Base-by-base conservation (phyloP, 2,888 invertebrate species). In the Zelleria hepariella region DNA sequence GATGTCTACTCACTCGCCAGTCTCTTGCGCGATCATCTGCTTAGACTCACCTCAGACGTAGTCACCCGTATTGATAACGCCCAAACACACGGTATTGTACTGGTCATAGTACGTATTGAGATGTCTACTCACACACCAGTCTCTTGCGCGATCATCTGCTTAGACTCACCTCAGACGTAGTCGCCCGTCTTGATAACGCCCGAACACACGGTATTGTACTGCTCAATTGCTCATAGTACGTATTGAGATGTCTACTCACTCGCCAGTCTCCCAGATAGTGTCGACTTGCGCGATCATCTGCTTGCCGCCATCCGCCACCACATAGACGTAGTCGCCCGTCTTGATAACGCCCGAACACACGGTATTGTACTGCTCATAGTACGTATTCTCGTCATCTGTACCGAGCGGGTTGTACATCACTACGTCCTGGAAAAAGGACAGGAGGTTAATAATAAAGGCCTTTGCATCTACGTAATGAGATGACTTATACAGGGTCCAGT, bases 311-410 rank as follows among this genome's bases (percentile, higher is more conserved):
- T 96, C 95, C 0, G 95, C 96, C 61, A 96, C 96, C 15, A 98
- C 96, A 74, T 98, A 98, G 52, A 99, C 98, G 78, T 94, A 97
- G 82, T 99, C 98, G 0, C 99, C 97, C 0, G 94, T 94, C 86
- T 96, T 95, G 58, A 96, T 93, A 0, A 94, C 92, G 2, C 96
- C 96, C 55, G 94, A 93, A 69, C 94, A 94, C 24, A 94, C 92
- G 0, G 95, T 94, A 73, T 95, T 96, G 79, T 95, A 96, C 75
- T 99, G 98, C 77, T 98, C 98, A 80, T 95, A 99, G 83, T 96
- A 97, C 0, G 93, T 93, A 77, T 94, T 94, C 64, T 94, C 95
- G 63, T 94, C 93, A 70, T 94, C 95, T 0, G 92, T 91, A 59
- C 91, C 92, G 48, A 91, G 77, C 0, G 91, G 86, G 62, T 92